Evolutionary conservation across 2,888 invertebrate genomes (phyloP), one percentile per base, ranked within the genome.

Genomic region (Villa cingulata): DNA sequence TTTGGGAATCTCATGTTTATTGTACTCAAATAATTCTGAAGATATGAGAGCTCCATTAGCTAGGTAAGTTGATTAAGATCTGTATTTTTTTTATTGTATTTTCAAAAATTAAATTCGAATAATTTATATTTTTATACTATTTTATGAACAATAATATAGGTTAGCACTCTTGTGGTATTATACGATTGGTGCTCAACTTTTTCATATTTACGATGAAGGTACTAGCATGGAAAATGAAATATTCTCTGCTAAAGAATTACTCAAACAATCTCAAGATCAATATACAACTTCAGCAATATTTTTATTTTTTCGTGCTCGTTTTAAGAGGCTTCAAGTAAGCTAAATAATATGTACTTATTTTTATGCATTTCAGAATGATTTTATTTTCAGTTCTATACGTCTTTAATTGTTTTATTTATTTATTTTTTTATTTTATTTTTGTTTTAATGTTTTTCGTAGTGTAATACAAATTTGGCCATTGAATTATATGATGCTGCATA

Each of bases 21-120:
- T 73, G 70, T 77, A 76, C 58, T 72, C 80, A 1, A 71, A 78
- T 51, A 65, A 72, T 36, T 78, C 79, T 17, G 66, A 71, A 18
- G 81, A 81, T 56, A 80, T 81, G 78, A 71, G 80, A 52, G 78
- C 80, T 4, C 81, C 81, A 1, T 63, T 82, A 44, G 80, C 81
- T 14, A 76, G 76, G 75, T 80, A 72, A 61, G 14, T 37, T 19
- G 3, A 15, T 10, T 15, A 7, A 34, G 12, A 15, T 41, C 23
- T 16, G 15, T 15, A 19, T 43, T 17, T 34, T 10, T 34, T 16
- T 32, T 4, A 17, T 32, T 12, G 2, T 39, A 14, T 17, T 29
- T 43, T 18, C 32, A 32, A 39, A 2, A 17, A 44, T 50, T 52
- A 10, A n/a, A 18, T 40, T 45, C 50, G 16, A 34, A 29, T 9